Base-by-base conservation (phyloP, 2,797 vertebrate species). In the Melanotaenia trifasciata region DNA sequence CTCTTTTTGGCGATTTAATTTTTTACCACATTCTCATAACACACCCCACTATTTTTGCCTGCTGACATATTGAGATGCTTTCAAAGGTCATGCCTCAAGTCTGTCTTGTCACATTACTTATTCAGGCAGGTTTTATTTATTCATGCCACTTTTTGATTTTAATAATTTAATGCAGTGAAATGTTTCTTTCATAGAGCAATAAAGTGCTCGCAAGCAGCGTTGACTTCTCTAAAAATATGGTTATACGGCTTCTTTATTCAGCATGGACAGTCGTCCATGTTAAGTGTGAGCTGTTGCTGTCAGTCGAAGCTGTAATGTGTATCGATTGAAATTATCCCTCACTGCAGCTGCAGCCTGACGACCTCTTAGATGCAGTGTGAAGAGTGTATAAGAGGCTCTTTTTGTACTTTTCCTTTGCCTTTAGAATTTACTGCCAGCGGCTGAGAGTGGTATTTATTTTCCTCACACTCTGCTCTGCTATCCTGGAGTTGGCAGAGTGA, bases 401-500 rank as follows among this genome's bases (percentile, higher is more conserved):
- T 88, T 85, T 84, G 63, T 80, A 71, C 85, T 90, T 89, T 85
- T 86, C 77, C 87, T 82, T 88, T 90, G 87, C 80, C 81, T 86
- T 90, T 83, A 84, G 89, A 94, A 94, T 95, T 93, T 93, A 94
- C 93, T 93, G 94, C 95, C 94, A 93, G 93, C 90, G 92, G 95
- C 91, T 87, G 93, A 93, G 94, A 95, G 90, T 95, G 95, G 96
- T 97, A 97, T 98, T 97, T 97, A 96, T 98, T 97, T 97, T 96
- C 96, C 95, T 97, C 96, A 96, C 95, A 96, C 95, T 95, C 94
- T 96, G 95, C 96, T 92, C 96, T 94, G 96, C 95, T 96, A 96
- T 97, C 96, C 96, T 68, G 82, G 96, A 97, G 96, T 96, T 97
- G 97, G 97, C 96, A 96, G 97, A 97, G 96, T 97, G 96, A 97